Base-by-base conservation (phyloP, 2,113 vertebrate species). In the Bos indicus region DNA sequence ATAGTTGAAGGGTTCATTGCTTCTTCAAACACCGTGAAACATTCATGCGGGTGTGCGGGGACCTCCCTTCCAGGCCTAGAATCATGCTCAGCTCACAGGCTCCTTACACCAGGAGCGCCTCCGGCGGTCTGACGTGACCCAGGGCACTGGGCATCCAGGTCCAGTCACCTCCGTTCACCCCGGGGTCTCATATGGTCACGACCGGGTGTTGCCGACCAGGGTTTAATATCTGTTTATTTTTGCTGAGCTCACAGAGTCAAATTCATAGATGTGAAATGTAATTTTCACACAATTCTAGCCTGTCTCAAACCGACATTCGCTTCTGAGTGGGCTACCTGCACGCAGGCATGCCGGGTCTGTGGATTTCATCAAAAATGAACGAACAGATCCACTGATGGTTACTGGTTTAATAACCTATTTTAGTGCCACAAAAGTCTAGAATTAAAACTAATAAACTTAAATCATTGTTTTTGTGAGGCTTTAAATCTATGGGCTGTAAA, bases 401-500 rank as follows among this genome's bases (percentile, higher is more conserved):
- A 71, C 16, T 54, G n/a, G 57, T 43, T 95, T 89, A 92, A 85
- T 51, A 59, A 89, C 30, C 56, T 87, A 91, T 40, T 71, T 23
- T 54, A 54, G 93, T 64, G 62, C 46, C 59, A 95, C 71, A 87
- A 89, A 91, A 71, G 78, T 36, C 60, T 95, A 93, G 64, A 96
- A 85, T 91, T 43, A 94, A 89, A 92, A 91, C 60, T 48, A 94
- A 89, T 21, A 21, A 94, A 52, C 40, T 51, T 89, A 82, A 84
- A 92, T 92, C 71, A 62, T 51, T 54, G 64, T n/a, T 81, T 97
- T 97, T 83, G 12, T n/a, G 21, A 87, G 46, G n/a, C 43, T 95
- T 62, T 94, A 91, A 83, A 86, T 71, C 48, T 86, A 80, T 0
- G 59, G 25, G 15, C 40, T 88, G 21, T 62, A 60, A 81, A 48